These are phyloP conservation scores for Mamestra configurata DNA, from an alignment of 1,140 invertebrate species.

Conservation along the genomic window DNA sequence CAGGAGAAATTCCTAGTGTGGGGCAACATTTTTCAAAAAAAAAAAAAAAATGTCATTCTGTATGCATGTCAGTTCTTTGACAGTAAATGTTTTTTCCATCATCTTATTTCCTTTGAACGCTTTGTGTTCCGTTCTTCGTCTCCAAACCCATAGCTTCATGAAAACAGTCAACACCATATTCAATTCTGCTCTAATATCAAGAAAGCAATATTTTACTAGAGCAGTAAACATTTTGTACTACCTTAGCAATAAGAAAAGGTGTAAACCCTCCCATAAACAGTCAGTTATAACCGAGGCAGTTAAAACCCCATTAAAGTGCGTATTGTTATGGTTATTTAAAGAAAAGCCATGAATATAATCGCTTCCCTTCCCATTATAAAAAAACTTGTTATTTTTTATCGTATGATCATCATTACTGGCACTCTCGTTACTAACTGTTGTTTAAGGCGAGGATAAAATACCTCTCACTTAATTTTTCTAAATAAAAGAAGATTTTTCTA, in stretches of 20 bases:
- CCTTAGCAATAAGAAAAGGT: background rate
- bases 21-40: no score
- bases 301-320: constrained; percentile 16
- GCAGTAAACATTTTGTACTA: constrained; percentile 18
- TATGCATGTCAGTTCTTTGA: no score
- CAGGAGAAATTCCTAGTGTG: no score
- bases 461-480: no score
- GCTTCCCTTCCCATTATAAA: background rate
- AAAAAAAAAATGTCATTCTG: no score
- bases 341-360: constrained; percentile 32
- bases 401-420: constrained; percentile 4
- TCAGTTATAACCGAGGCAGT: constrained; percentile 24
- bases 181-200: background rate
- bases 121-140: no score
- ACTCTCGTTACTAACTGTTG: background rate
- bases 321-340: constrained; percentile 10
- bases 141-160: no score
- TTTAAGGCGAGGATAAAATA: background rate
- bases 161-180: no score
- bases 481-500: no score
- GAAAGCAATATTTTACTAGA: background rate
- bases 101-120: no score
- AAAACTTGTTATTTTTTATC: constrained; percentile 21
- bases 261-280: constrained; percentile 27
- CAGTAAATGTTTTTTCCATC: no score